Conservation (phyloP, 2,888 invertebrate genomes). For the Syrphus vitripennis region DNA sequence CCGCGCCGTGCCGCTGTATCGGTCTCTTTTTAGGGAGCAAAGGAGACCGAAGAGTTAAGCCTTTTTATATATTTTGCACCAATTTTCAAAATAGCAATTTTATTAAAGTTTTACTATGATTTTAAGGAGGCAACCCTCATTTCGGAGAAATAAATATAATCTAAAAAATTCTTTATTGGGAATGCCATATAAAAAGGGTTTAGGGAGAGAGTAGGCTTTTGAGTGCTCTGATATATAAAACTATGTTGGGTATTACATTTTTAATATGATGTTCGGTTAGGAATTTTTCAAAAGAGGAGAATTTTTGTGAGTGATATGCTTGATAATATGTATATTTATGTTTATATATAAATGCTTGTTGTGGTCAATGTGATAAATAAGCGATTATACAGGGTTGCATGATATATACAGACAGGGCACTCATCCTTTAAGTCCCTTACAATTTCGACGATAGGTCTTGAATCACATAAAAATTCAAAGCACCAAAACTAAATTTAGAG, state of each 20-base stretch:
- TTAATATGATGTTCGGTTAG: background rate
- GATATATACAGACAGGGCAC: background rate
- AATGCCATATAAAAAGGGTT: background rate
- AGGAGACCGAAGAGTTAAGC: background rate
- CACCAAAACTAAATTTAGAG: too few species aligned
- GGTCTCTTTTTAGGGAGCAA: background rate
- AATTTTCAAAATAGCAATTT: constrained; percentile 14
- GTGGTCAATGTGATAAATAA: background rate
- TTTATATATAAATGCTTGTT: background rate
- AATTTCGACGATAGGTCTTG: background rate
- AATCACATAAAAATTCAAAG: background rate
- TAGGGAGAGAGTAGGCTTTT: background rate
- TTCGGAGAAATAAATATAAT: constrained; percentile 14
- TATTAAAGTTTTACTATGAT: constrained; percentile 12
- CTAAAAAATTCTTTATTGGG: constrained; percentile 5
- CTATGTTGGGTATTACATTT: background rate
- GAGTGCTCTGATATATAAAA: background rate
- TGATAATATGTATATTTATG: background rate
- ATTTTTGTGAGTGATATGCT: background rate
- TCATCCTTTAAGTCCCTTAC: background rate
- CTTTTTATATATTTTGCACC: constrained; percentile 22
- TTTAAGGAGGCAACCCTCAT: background rate
- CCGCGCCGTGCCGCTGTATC: background rate
- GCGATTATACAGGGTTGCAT: background rate
- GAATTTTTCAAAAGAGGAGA: background rate